Conservation (phyloP, 2,888 invertebrate species). For the Caenorhabditis japonica region DNA sequence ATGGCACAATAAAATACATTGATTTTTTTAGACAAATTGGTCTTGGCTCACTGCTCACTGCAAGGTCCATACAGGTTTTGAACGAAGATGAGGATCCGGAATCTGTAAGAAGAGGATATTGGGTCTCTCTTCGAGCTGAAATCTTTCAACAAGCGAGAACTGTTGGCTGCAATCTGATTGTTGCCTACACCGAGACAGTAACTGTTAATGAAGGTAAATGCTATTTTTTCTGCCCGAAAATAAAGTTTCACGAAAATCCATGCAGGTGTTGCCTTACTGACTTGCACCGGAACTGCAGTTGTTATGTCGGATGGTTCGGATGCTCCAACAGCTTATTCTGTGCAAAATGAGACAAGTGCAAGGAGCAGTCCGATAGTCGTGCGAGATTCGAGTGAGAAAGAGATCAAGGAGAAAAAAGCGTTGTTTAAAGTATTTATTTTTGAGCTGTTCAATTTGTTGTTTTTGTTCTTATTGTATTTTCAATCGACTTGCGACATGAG, state of each 20-base stretch:
- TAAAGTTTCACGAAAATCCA: no score
- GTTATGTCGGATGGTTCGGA: conserved; percentile 30
- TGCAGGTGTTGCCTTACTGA: conserved; percentile 48
- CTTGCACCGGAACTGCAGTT: conserved; percentile 46
- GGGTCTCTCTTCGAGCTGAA: conserved; percentile 95
- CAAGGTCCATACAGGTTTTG: conserved; percentile 47
- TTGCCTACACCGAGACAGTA: conserved; percentile 92
- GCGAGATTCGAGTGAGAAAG: conserved; percentile 36
- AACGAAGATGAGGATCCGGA: conserved; percentile 55
- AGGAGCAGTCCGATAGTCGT: conserved; percentile 38
- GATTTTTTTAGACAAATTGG: conserved; percentile 57
- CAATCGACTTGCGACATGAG: no score
- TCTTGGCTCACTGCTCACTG: conserved; percentile 49
- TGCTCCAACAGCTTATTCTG: neutral
- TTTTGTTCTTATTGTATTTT: no score
- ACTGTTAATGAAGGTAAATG: conserved; percentile 81
- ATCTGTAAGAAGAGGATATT: conserved; percentile 81
- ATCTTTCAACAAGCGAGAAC: conserved; percentile 92
- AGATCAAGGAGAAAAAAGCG: conserved; percentile 33
- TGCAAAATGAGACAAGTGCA: conserved; percentile 13
- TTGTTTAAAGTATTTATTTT: conserved; percentile 23
- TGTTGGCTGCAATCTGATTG: conserved; percentile 91
- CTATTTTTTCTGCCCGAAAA: no score
- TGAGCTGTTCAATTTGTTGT: neutral
- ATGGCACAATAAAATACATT: no score